Conservation (phyloP, 2,797 vertebrate species). For the Salmo trutta region DNA sequence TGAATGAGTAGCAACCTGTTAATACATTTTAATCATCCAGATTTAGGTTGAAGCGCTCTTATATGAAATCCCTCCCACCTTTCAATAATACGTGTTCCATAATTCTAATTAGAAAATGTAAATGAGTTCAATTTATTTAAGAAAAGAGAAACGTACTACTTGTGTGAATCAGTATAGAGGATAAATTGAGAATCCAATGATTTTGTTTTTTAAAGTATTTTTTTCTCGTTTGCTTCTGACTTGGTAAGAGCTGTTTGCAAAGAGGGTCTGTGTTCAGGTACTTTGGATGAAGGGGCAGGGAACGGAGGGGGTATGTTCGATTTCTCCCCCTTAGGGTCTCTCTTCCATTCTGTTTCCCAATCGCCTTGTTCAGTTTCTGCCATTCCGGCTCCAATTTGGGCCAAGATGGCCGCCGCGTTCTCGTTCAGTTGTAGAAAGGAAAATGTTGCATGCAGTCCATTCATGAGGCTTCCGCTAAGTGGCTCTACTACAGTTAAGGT, state of each 20-base stretch:
- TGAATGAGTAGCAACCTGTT: slow-evolving; percentile 64
- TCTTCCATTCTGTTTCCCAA: background rate
- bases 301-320: slow-evolving; percentile 24
- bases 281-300: slow-evolving; percentile 61
- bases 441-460: slow-evolving; percentile 9
- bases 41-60: slow-evolving; percentile 48
- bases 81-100: slow-evolving; percentile 54
- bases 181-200: slow-evolving; percentile 33
- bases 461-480: slow-evolving; percentile 5
- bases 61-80: slow-evolving; percentile 40
- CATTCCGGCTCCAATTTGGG: background rate
- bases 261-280: slow-evolving; percentile 41
- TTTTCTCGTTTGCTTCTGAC: slow-evolving; percentile 50
- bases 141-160: slow-evolving; percentile 51
- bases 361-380: background rate
- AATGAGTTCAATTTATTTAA: slow-evolving; percentile 69
- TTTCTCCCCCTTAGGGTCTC: background rate
- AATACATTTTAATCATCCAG: slow-evolving; percentile 55
- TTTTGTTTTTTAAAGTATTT: slow-evolving; percentile 39
- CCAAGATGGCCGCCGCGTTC: background rate
- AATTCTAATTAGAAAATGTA: slow-evolving; percentile 56
- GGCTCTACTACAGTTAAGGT: slow-evolving; percentile 1
- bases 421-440: background rate
- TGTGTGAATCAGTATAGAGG: slow-evolving; percentile 60
- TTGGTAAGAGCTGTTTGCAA: slow-evolving; percentile 51